Evolutionary conservation across 2,888 invertebrate species (phyloP).

Genomic region (Drosophila buzzatii): DNA sequence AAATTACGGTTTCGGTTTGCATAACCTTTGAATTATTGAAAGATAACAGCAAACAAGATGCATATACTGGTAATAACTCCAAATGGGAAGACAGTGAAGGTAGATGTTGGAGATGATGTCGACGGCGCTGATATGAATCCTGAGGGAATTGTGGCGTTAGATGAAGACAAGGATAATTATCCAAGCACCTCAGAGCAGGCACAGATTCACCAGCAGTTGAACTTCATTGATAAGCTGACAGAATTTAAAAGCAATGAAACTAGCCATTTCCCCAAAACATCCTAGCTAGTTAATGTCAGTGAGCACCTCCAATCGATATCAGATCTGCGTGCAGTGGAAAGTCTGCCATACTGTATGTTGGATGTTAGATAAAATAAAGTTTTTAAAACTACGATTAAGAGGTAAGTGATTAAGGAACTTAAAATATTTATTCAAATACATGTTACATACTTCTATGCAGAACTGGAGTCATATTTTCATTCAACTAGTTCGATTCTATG

Average conservation of each 20-base stretch:
- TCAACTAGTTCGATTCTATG: neutral
- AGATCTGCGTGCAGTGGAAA: neutral
- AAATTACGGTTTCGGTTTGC: conserved; percentile 49
- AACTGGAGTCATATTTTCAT: neutral
- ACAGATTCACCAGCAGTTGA: neutral
- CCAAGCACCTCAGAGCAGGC: conserved; percentile 10
- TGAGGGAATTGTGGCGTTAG: conserved; percentile 3
- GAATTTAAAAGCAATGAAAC: neutral
- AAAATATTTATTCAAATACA: neutral
- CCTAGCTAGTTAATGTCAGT: neutral
- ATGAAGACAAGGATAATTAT: conserved; percentile 8
- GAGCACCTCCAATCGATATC: neutral
- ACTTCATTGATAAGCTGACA: neutral
- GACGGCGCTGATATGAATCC: neutral
- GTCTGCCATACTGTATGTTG: neutral
- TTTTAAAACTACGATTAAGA: too few relatives aligned
- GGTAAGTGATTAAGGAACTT: neutral
- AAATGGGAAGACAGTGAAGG: conserved; percentile 48
- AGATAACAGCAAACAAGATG: conserved; percentile 32
- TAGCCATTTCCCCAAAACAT: neutral
- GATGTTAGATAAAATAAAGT: neutral
- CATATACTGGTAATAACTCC: conserved; percentile 64
- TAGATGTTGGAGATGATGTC: conserved; percentile 47
- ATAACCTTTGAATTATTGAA: conserved; percentile 18
- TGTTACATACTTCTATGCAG: neutral